A percentile compares a stretch with the other conserved stretches of the same genome.
phyloP scores from a whole-genome alignment of 2,888 invertebrate species.

The Halictus quadricinctus region DNA sequence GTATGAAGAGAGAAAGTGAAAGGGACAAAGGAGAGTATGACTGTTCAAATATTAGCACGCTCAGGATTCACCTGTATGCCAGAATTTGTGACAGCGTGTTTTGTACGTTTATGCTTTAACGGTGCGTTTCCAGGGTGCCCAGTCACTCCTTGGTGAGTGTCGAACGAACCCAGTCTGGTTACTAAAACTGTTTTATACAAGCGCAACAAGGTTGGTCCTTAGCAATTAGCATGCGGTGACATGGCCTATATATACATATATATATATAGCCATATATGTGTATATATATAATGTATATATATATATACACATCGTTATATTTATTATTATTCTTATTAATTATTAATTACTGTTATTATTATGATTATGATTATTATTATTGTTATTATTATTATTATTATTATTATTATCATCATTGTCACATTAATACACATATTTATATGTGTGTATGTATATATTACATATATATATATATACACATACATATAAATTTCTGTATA shows the following conservation, averaged over 20 bases:
- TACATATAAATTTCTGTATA: slow-evolving; percentile 64
- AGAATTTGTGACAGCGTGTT: slow-evolving; percentile 73
- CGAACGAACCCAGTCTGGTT: slow-evolving; percentile 82
- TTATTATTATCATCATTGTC: slow-evolving; percentile 67
- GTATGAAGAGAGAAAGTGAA: slow-evolving; percentile 14
- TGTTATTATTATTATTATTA: background rate
- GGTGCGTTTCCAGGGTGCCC: slow-evolving; percentile 82
- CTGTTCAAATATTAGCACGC: slow-evolving; percentile 66
- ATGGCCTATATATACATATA: slow-evolving; percentile 77
- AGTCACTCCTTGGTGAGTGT: slow-evolving; percentile 82
- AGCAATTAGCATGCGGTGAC: slow-evolving; percentile 82
- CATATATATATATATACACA: slow-evolving; percentile 1
- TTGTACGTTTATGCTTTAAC: slow-evolving; percentile 80
- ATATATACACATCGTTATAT: slow-evolving; percentile 61
- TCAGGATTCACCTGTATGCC: slow-evolving; percentile 75
- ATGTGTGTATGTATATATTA: slow-evolving; percentile 5
- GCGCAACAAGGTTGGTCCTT: slow-evolving; percentile 82
- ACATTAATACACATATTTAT: slow-evolving; percentile 54
- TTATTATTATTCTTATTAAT: slow-evolving; percentile 68
- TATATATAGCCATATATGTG: slow-evolving; percentile 62
- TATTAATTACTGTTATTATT: slow-evolving; percentile 63
- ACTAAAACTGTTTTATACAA: slow-evolving; percentile 82
- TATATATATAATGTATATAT: slow-evolving; percentile 48
- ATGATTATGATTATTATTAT: background rate
- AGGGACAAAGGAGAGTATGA: slow-evolving; percentile 54